Conservation (phyloP, 2,888 invertebrate species). For the Sepioteuthis lessoniana region DNA sequence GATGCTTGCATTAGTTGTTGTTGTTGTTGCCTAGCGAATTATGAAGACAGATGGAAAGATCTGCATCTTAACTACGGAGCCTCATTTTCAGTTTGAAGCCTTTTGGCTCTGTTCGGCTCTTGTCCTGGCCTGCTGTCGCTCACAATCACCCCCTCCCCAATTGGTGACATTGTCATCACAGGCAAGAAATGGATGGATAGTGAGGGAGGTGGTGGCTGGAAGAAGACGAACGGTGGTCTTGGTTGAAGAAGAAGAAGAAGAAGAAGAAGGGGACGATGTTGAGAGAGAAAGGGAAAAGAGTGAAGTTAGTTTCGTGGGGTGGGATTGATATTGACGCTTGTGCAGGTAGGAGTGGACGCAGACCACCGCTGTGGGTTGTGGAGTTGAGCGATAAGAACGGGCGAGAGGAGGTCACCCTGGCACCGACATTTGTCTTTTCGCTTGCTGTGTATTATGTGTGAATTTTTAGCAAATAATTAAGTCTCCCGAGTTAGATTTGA, state of each 20-base stretch:
- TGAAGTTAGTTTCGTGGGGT: background rate
- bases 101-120: background rate
- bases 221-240: background rate
- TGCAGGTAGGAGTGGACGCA: constrained; percentile 21
- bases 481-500: constrained; percentile 23
- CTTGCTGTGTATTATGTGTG: constrained; percentile 23
- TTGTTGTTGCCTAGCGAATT: background rate
- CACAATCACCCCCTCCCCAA: background rate
- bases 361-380: constrained; percentile 12
- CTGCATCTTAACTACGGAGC: background rate
- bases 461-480: constrained; percentile 33
- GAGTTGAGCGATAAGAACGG: background rate
- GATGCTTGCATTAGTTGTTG: background rate
- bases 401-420: constrained; percentile 20
- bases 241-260: background rate
- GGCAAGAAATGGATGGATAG: constrained; percentile 33
- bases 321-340: background rate
- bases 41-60: background rate
- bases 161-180: constrained; percentile 33
- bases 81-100: background rate
- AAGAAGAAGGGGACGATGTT: background rate
- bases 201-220: background rate
- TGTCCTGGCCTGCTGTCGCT: background rate
- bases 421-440: constrained; percentile 21
- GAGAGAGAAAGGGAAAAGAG: background rate